phyloP scores from a whole-genome alignment of 2,797 vertebrate species.

The Characodon lateralis region DNA sequence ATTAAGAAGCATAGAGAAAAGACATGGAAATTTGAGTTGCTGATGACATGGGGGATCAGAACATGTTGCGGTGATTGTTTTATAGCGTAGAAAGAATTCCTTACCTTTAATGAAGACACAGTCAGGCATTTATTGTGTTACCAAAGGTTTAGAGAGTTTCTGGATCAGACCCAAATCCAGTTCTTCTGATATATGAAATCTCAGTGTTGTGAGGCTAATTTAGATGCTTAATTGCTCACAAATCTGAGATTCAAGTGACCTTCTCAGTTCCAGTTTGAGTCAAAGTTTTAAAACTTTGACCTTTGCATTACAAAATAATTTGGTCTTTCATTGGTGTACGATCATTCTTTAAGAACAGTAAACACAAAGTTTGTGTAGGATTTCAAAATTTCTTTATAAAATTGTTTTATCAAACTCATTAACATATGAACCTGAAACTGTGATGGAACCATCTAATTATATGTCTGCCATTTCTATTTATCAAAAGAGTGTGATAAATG shows the following conservation, averaged over 20 bases:
- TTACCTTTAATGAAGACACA: constrained; percentile 12
- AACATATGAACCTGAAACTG: background rate
- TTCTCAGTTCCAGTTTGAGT: background rate
- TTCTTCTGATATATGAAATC: constrained; percentile 23
- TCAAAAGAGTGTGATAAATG: no score
- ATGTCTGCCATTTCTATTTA: background rate
- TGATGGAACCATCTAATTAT: no score
- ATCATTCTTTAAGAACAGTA: no score
- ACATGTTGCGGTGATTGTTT: background rate
- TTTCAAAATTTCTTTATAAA: background rate
- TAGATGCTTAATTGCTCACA: constrained; percentile 1
- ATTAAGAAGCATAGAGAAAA: constrained; percentile 16
- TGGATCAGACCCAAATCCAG: constrained; percentile 36
- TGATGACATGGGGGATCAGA: background rate
- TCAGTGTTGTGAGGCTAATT: constrained; percentile 26
- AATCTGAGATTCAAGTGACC: background rate
- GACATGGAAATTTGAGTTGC: background rate
- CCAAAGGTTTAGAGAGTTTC: constrained; percentile 12
- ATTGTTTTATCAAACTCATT: background rate
- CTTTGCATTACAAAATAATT: background rate
- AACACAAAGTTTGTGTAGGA: background rate
- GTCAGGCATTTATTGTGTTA: constrained; percentile 12
- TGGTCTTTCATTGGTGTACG: background rate
- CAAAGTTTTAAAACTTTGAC: background rate
- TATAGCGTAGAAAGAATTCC: constrained; percentile 8